These are phyloP conservation scores for Dreissena polymorpha DNA, from an alignment of 1,140 invertebrate genomes.

Conservation along the genomic window DNA sequence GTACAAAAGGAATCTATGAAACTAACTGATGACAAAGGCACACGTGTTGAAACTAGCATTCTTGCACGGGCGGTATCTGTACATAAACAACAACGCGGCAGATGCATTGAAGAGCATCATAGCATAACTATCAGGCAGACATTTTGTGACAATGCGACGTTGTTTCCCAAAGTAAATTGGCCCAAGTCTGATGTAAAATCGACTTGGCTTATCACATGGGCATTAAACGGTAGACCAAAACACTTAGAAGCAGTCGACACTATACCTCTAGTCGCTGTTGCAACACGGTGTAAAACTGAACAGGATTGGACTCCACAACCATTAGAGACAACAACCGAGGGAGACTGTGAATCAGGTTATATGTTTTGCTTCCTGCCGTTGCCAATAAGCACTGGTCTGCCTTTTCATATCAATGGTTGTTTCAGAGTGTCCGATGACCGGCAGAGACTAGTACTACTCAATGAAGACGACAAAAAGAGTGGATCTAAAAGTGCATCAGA, in stretches of 20 bases:
- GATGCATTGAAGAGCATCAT: neutral
- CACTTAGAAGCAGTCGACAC: neutral
- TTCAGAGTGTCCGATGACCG: conserved; percentile 66
- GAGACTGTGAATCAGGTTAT: conserved; percentile 32
- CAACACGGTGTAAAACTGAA: conserved; percentile 5
- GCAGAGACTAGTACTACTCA: conserved; percentile 47
- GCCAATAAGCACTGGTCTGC: conserved; percentile 62
- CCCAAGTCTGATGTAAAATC: neutral
- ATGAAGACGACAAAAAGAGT: conserved; percentile 58
- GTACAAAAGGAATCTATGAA: neutral
- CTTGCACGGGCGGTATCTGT: too few relatives aligned
- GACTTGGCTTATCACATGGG: neutral
- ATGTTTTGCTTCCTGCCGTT: conserved; percentile 70
- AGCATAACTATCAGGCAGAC: neutral
- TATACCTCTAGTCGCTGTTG: conserved; percentile 34
- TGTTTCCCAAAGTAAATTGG: neutral
- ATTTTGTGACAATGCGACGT: neutral
- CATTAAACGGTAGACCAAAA: neutral
- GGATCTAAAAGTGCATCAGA: neutral
- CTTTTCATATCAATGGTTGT: conserved; percentile 67
- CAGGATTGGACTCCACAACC: neutral
- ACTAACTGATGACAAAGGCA: neutral
- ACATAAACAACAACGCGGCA: neutral
- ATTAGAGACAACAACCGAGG: conserved; percentile 1
- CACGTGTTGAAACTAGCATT: neutral